A percentile compares a stretch with the other conserved stretches of the same genome.
phyloP scores from a whole-genome alignment of 2,888 invertebrate genomes.

The Boloria euphrosyne region DNA sequence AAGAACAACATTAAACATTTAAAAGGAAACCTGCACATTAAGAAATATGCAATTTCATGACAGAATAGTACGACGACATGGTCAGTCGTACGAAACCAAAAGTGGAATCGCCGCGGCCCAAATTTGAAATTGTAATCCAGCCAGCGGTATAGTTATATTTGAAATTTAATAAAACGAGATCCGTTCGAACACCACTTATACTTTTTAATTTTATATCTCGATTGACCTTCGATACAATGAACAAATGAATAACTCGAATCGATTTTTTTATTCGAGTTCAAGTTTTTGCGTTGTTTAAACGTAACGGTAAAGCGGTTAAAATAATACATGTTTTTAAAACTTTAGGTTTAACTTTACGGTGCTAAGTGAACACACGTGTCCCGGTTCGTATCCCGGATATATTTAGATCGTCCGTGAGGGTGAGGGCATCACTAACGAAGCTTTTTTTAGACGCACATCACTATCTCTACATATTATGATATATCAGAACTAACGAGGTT shows the following conservation, averaged over 20 bases:
- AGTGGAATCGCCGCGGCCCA: slow-evolving; percentile 53
- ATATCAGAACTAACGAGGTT: slow-evolving; percentile 60
- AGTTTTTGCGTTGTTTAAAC: slow-evolving; percentile 39
- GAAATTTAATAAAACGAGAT: slow-evolving; percentile 76
- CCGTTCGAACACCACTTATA: slow-evolving; percentile 71
- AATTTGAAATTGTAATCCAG: slow-evolving; percentile 78
- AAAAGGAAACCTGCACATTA: slow-evolving; percentile 16
- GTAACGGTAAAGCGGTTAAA: slow-evolving; percentile 42
- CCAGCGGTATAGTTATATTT: slow-evolving; percentile 67
- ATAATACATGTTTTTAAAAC: slow-evolving; percentile 36
- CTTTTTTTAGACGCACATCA: slow-evolving; percentile 74
- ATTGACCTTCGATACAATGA: slow-evolving; percentile 74
- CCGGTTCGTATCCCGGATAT: slow-evolving; percentile 73
- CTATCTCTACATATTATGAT: slow-evolving; percentile 59
- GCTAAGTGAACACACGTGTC: slow-evolving; percentile 77
- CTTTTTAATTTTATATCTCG: slow-evolving; percentile 80
- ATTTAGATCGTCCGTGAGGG: slow-evolving; percentile 64
- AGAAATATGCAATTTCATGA: slow-evolving; percentile 17
- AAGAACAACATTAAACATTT: slow-evolving; percentile 15
- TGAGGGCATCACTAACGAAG: slow-evolving; percentile 64
- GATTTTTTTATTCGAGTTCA: slow-evolving; percentile 50
- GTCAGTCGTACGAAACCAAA: slow-evolving; percentile 53
- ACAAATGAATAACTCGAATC: slow-evolving; percentile 70
- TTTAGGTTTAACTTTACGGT: slow-evolving; percentile 67
- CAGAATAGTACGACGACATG: slow-evolving; percentile 17